Percentiles rank a stretch among this genome's conserved stretches.
Conservation (phyloP, 2,113 vertebrate species). For the Phylloscopus whistleri region DNA sequence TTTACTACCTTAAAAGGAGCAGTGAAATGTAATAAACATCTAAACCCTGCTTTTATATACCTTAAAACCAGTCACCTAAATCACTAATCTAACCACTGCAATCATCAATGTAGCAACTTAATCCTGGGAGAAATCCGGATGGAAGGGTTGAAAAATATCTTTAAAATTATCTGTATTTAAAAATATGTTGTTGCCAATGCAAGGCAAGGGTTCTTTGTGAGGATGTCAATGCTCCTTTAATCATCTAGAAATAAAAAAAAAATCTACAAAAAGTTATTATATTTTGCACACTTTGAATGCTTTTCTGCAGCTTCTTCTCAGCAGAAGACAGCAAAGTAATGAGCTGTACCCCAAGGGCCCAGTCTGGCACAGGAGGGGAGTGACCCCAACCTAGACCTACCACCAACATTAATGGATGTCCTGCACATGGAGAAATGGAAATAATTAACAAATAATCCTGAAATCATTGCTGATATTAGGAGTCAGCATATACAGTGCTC, state of each 20-base stretch:
- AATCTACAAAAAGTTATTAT: not conserved
- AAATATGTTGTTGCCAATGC: not conserved
- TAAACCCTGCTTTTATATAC: not conserved
- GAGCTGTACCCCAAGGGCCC: not conserved
- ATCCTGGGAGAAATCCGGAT: not conserved
- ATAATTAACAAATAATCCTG: not conserved
- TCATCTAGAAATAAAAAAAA: not conserved
- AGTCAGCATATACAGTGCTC: not conserved
- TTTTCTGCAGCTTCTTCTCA: not conserved
- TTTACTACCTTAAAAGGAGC: slow-evolving; percentile 26
- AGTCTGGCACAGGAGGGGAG: not conserved
- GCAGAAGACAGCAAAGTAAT: not conserved
- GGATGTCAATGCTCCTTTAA: not conserved
- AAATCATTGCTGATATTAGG: not conserved
- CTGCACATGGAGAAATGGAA: not conserved
- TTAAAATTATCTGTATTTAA: not conserved
- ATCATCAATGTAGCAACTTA: not conserved
- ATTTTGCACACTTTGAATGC: not conserved
- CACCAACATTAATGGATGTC: not conserved
- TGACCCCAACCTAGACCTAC: not conserved
- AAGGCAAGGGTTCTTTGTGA: not conserved
- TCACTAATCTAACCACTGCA: not conserved
- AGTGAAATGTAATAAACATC: slow-evolving; percentile 10
- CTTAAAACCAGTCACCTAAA: not conserved
- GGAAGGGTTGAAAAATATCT: not conserved